Evolutionary conservation across 2,888 invertebrate genomes (phyloP), one percentile per base, ranked within the genome.

Genomic region (Athalia cordata): DNA sequence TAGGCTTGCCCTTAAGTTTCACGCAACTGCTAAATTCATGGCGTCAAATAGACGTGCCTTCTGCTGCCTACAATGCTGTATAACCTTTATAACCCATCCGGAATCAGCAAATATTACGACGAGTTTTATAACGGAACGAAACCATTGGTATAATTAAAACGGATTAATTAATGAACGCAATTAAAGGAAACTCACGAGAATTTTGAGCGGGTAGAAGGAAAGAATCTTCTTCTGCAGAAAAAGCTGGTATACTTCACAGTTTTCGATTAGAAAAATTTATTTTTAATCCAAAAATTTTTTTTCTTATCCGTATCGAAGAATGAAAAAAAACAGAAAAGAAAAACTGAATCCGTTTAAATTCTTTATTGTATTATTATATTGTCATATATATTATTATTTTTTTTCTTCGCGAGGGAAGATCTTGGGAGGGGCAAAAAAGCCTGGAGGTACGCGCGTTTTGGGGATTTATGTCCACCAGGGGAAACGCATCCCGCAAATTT

Each of bases 101-200:
- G 47, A 65, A 29, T 29, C 65, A 47, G 15, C 11, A 13, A 47
- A 45, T 49, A 66, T 66, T 49, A 66, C 7, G 15, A 11, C 67
- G 2, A 2, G 3, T 52, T 52, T 52, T 52, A 2, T 7, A 52
- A 11, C 8, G 52, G 3, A 52, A 52, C 52, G 3, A 9, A 52
- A 55, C 55, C n/a, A 6, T 55, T 55, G 80, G 55, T 55, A 85
- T 84, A 87, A 87, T 88, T 88, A 88, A 83, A 82, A 81, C 82
- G 86, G 87, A 88, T 87, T 88, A 29, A 29, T 29, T 29, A 88
- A 89, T 87, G 85, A 77, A 64, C 76, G 84, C 83, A 86, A 88
- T 88, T 88, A 87, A 86, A 87, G 87, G 86, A 87, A 87, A 29
- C 29, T 29, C 29, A 29, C 74, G 79, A 67, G 68, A 67, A 59